Evolutionary conservation across 1,140 invertebrate species (phyloP).

Genomic region (Dendrolimus kikuchii): DNA sequence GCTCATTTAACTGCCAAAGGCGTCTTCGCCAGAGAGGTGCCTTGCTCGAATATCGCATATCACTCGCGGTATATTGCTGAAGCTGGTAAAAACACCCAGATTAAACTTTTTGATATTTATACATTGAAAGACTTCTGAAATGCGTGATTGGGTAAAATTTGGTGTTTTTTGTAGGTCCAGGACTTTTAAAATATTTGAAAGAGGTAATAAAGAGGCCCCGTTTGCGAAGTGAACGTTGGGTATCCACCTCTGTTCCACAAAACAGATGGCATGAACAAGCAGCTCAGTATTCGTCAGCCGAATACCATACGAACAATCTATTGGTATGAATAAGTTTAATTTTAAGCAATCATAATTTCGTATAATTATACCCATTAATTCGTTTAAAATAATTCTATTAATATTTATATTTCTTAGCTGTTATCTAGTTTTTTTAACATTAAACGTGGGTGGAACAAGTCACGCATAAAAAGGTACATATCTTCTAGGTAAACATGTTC

Average conservation of each 20-base stretch:
- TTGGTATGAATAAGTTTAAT: background rate
- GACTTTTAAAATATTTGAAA: slow-evolving; percentile 78
- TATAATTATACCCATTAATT: too few relatives aligned
- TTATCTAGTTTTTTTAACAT: too few relatives aligned
- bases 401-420: too few relatives aligned
- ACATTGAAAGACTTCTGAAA: background rate
- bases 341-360: too few relatives aligned
- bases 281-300: slow-evolving; percentile 82
- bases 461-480: too few relatives aligned
- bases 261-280: slow-evolving; percentile 76
- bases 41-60: slow-evolving; percentile 85
- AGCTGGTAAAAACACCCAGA: slow-evolving; percentile 58
- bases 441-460: too few relatives aligned
- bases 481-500: too few relatives aligned
- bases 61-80: slow-evolving; percentile 84
- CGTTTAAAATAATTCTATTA: too few relatives aligned
- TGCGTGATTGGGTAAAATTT: background rate
- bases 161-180: slow-evolving; percentile 63
- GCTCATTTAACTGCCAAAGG: slow-evolving; percentile 76
- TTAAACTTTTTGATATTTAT: background rate
- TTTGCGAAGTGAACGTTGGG: slow-evolving; percentile 81
- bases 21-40: slow-evolving; percentile 85
- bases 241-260: slow-evolving; percentile 87
- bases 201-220: slow-evolving; percentile 78
- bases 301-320: slow-evolving; percentile 91